These are phyloP conservation scores for Echinops telfairi DNA, from an alignment of 2,113 vertebrate genomes.

Conservation along the genomic window DNA sequence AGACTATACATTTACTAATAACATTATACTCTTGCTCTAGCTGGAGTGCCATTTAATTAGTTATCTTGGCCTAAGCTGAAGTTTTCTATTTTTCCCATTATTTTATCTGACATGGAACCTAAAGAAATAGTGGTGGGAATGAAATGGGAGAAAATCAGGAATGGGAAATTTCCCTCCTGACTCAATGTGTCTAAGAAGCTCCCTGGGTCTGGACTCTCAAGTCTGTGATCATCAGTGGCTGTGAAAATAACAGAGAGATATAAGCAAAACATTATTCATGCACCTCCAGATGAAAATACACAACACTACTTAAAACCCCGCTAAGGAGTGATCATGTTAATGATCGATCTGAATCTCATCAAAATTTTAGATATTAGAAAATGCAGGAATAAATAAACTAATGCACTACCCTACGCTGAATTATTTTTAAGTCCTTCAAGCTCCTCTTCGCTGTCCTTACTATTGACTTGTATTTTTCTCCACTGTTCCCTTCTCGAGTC, in stretches of 20 bases:
- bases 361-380: neutral
- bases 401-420: neutral
- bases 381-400: neutral
- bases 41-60: neutral
- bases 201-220: neutral
- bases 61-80: neutral
- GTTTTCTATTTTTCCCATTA: neutral
- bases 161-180: neutral
- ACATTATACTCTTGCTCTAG: neutral
- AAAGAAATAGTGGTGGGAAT: neutral
- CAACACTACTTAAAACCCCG: neutral
- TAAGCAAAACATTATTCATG: neutral
- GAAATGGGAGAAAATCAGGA: neutral
- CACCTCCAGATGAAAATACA: neutral
- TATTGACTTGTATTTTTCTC: slow-evolving; percentile 1
- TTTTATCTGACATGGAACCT: neutral
- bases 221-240: neutral
- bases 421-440: neutral
- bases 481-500: neutral
- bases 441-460: slow-evolving; percentile 26
- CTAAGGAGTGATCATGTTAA: neutral
- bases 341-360: neutral
- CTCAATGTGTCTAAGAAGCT: neutral
- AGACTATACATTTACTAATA: neutral
- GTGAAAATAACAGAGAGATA: neutral